Conservation (phyloP, 2,113 vertebrate genomes). For the Speoplatyrhinus poulsoni region DNA sequence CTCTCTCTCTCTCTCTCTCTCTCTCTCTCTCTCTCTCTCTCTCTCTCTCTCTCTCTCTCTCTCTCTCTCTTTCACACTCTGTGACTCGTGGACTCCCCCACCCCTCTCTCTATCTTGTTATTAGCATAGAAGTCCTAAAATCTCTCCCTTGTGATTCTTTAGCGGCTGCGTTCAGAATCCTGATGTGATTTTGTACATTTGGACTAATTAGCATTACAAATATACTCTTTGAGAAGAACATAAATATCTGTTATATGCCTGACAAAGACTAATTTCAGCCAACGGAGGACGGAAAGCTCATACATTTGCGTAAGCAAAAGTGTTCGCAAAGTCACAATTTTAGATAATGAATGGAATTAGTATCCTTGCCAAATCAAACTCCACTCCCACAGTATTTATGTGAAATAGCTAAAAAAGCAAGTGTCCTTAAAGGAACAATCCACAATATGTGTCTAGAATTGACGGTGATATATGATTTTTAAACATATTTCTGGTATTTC, state of each 20-base stretch:
- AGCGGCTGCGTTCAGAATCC: slow-evolving; percentile 65
- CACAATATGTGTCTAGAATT: too few relatives aligned
- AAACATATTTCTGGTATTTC: too few relatives aligned
- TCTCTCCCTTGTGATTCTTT: slow-evolving; percentile 66
- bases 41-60: slow-evolving; percentile 4
- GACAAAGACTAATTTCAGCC: slow-evolving; percentile 52
- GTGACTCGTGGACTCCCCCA: slow-evolving; percentile 8
- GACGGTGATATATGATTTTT: too few relatives aligned
- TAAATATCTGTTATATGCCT: slow-evolving; percentile 52
- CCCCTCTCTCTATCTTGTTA: slow-evolving; percentile 23
- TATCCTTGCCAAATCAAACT: slow-evolving; percentile 14
- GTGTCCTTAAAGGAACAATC: neutral
- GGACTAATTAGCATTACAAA: slow-evolving; percentile 71
- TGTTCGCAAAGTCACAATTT: neutral
- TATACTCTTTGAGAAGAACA: slow-evolving; percentile 51
- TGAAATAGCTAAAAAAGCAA: slow-evolving; percentile 4
- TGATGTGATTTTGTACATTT: slow-evolving; percentile 66
- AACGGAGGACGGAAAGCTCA: slow-evolving; percentile 17
- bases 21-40: neutral
- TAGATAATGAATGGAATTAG: too few relatives aligned
- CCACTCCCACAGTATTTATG: slow-evolving; percentile 21
- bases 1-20: neutral
- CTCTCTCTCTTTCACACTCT: slow-evolving; percentile 18
- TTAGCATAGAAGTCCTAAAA: slow-evolving; percentile 66
- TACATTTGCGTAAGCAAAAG: neutral